Conservation (phyloP, 1,140 invertebrate species). For the Ephestia elutella region DNA sequence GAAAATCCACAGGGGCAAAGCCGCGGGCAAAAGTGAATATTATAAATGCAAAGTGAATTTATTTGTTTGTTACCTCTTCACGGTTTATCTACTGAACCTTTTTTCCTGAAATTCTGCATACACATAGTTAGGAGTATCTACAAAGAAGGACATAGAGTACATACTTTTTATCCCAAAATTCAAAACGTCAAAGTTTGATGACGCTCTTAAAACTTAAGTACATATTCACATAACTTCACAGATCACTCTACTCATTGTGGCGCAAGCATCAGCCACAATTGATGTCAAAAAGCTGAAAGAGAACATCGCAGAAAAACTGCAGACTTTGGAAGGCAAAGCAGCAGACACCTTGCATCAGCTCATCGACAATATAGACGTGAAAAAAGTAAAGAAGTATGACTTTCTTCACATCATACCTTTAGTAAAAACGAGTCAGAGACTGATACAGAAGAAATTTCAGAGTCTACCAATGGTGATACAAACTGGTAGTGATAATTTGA, state of each 20-base stretch:
- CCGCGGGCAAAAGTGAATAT: too few species aligned
- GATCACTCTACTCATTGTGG: conserved; percentile 32
- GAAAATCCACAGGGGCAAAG: too few species aligned
- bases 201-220: too few species aligned
- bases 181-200: too few species aligned
- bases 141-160: too few species aligned
- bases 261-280: conserved; percentile 12
- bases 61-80: too few species aligned
- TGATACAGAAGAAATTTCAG: conserved; percentile 12
- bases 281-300: conserved; percentile 25
- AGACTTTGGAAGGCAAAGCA: conserved; percentile 43
- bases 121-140: too few species aligned
- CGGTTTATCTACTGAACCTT: too few species aligned
- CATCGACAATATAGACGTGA: conserved; percentile 43
- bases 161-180: too few species aligned
- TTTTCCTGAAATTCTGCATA: too few species aligned
- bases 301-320: conserved; percentile 23
- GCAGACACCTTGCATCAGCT: conserved; percentile 40
- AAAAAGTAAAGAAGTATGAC: conserved; percentile 35
- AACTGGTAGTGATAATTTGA: conserved; percentile 9
- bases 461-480: not conserved
- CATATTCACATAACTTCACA: conserved; percentile 28
- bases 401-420: conserved; percentile 33
- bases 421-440: conserved; percentile 28
- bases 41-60: too few species aligned